Percentiles rank a stretch among this genome's conserved stretches.
Evolutionary conservation across 2,113 vertebrate species (phyloP).

Genomic region (Marmota flaviventris): DNA sequence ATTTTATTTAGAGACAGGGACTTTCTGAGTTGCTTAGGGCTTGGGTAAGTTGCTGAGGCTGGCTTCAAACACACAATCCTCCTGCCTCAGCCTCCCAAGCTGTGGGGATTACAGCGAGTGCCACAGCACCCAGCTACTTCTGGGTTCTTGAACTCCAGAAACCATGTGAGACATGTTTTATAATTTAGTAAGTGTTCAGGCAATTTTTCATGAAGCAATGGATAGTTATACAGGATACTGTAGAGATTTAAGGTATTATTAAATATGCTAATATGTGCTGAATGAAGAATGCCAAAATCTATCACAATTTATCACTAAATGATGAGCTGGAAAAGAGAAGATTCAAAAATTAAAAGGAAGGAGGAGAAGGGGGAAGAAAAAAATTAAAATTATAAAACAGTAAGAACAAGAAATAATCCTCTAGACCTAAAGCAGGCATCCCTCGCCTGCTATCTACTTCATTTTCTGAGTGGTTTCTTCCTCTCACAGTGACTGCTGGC

Average conservation of each 20-base stretch:
- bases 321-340: background rate
- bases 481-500: conserved; percentile 1
- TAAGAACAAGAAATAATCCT: background rate
- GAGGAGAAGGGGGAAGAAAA: background rate
- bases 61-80: too few species aligned
- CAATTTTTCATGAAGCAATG: background rate
- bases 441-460: background rate
- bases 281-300: background rate
- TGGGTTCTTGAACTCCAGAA: background rate
- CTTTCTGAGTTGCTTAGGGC: too few species aligned
- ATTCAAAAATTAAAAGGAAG: background rate
- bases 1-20: too few species aligned
- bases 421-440: background rate
- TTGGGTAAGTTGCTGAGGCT: too few species aligned
- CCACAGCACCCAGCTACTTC: background rate
- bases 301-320: background rate
- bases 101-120: too few species aligned
- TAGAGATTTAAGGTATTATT: conserved; percentile 21
- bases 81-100: too few species aligned
- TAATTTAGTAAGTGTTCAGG: background rate
- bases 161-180: background rate
- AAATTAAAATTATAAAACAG: background rate
- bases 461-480: background rate
- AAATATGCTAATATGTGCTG: conserved; percentile 4
- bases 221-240: background rate